Base-by-base conservation (phyloP, 2,113 vertebrate species). In the Sylvilagus bachmani region DNA sequence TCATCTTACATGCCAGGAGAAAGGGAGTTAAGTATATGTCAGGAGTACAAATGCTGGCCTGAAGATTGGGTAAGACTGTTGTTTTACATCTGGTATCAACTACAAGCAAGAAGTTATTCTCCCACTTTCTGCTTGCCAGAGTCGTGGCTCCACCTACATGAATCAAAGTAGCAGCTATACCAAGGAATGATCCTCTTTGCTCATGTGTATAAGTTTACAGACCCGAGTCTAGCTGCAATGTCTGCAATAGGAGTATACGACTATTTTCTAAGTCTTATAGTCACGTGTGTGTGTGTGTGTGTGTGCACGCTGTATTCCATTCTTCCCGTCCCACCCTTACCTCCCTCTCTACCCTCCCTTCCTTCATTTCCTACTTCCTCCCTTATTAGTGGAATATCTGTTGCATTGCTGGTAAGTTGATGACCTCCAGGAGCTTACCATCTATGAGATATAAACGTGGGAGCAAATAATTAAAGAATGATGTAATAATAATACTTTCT, bases 381-480 rank as follows among this genome's bases (percentile, higher is more conserved):
- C 74, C 44, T 61, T 36, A 81, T 51, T 53, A 71, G 64, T 51
- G 31, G 25, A 89, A 36, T 61, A 87, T 55, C 7, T 75, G 38
- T 81, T 86, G 24, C 80, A 55, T 49, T 92, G 91, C 49, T 69
- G 36, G 17, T 17, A 87, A 92, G 55, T 84, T 29, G 36, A 44
- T 86, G 36, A 36, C 53, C 16, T 89, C 31, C 89, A 73, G 5
- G 12, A 84, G 27, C 33, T 33, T 10, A 83, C 2, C 53, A 14
- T 83, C 25, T 81, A 31, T 29, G 31, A 95, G 44, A 66, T 27
- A 79, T 36, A 86, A 95, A 62, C 29, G 11, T 17, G 7, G 13
- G 33, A 94, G 70, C 10, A 70, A 83, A 75, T 33, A 80, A 83
- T 64, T 82, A 77, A 80, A 87, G 49, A 77, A 29, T 70, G 36